phyloP scores from a whole-genome alignment of 2,797 vertebrate genomes.

The Hozukius guyotensis region DNA sequence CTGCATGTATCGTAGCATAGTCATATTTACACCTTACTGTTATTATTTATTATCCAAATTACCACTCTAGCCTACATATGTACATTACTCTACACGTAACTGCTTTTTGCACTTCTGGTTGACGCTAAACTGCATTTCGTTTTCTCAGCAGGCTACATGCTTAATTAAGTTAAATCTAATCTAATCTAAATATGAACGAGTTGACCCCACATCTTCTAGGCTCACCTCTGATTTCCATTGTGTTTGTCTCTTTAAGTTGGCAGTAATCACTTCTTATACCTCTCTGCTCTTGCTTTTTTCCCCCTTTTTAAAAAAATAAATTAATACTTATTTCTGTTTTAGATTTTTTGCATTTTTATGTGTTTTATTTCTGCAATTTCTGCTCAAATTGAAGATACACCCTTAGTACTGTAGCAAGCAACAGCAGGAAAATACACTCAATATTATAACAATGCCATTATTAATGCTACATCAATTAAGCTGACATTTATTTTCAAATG shows the following conservation, averaged over 20 bases:
- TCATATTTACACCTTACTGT: not conserved
- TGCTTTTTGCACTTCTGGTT: not conserved
- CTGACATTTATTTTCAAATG: not conserved
- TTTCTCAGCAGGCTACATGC: not conserved
- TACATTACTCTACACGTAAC: not conserved
- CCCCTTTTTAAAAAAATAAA: not conserved
- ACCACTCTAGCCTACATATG: rapidly evolving
- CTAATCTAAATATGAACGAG: not conserved
- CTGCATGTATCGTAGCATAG: not conserved
- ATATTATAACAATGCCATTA: not conserved
- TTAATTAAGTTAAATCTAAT: not conserved
- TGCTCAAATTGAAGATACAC: not conserved
- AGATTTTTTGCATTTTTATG: not conserved
- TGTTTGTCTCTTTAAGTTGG: not conserved
- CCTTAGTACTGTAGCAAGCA: not conserved
- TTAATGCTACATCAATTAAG: not conserved
- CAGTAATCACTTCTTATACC: no score
- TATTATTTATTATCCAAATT: not conserved
- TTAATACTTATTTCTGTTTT: not conserved
- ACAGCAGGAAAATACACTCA: not conserved
- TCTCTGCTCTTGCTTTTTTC: rapidly evolving
- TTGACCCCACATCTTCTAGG: not conserved
- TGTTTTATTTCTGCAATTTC: not conserved
- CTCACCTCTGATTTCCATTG: not conserved
- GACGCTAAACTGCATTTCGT: not conserved